These are phyloP conservation scores for Ylistrum balloti DNA, from an alignment of 1,140 invertebrate species.

Conservation along the genomic window DNA sequence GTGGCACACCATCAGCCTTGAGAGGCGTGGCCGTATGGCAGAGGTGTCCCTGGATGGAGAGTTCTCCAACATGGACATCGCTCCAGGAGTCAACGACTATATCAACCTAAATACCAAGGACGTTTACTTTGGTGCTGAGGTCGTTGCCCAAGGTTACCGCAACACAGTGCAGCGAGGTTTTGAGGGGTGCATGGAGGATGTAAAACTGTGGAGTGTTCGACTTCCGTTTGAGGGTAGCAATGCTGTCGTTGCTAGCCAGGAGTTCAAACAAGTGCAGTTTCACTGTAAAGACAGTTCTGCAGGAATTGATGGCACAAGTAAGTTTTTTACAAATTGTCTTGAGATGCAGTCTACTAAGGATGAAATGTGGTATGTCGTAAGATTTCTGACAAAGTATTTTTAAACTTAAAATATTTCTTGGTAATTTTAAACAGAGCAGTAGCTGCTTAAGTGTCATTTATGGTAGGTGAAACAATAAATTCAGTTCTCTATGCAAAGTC, in stretches of 20 bases:
- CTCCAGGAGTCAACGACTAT: slow-evolving; percentile 91
- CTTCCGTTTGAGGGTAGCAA: slow-evolving; percentile 87
- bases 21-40: slow-evolving; percentile 88
- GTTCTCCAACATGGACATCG: slow-evolving; percentile 89
- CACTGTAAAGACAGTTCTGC: slow-evolving; percentile 85
- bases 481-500: too few species aligned
- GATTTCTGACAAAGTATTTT: too few species aligned
- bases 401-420: too few species aligned
- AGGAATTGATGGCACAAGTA: slow-evolving; percentile 62
- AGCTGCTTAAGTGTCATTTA: too few species aligned
- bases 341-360: too few species aligned
- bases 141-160: slow-evolving; percentile 86
- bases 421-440: too few species aligned
- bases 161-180: slow-evolving; percentile 91
- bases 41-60: slow-evolving; percentile 91
- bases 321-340: too few species aligned
- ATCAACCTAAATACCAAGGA: slow-evolving; percentile 93
- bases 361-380: too few species aligned
- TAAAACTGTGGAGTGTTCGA: slow-evolving; percentile 89
- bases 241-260: slow-evolving; percentile 86
- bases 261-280: slow-evolving; percentile 90
- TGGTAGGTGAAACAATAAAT: too few species aligned
- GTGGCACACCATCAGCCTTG: slow-evolving; percentile 94
- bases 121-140: slow-evolving; percentile 92
- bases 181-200: slow-evolving; percentile 94